Conservation (phyloP, 2,797 vertebrate genomes). For the Anguilla pacifica region DNA sequence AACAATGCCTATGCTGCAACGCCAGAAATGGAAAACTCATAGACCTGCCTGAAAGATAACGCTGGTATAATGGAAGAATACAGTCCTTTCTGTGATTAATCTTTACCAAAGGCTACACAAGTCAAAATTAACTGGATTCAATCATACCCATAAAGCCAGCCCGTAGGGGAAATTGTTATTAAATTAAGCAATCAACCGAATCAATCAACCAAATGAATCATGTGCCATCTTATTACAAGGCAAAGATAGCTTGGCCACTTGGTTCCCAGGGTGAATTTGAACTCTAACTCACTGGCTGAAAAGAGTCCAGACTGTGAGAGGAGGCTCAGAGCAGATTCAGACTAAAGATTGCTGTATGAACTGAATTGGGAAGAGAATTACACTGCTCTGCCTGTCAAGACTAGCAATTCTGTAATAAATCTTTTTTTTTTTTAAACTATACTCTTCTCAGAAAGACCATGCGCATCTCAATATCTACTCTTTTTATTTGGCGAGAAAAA, state of each 20-base stretch:
- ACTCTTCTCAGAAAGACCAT: background rate
- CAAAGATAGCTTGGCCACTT: background rate
- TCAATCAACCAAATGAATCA: background rate
- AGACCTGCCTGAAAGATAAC: constrained; percentile 7
- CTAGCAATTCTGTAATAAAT: background rate
- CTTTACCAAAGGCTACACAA: background rate
- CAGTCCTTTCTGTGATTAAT: background rate
- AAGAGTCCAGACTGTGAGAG: background rate
- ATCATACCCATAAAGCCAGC: background rate
- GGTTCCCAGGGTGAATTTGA: background rate
- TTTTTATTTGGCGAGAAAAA: background rate
- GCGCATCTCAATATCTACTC: background rate
- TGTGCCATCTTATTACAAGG: background rate
- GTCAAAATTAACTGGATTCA: background rate
- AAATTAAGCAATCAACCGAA: background rate
- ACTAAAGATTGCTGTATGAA: background rate
- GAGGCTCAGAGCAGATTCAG: background rate
- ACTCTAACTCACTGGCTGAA: background rate
- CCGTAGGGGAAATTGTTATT: background rate
- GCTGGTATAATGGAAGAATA: background rate
- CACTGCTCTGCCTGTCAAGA: background rate
- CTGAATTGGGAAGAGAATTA: background rate
- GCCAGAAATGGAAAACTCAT: background rate
- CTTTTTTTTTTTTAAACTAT: background rate
- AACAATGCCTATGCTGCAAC: background rate